Conservation (phyloP, 2,797 vertebrate species). For the Amblyraja radiata region DNA sequence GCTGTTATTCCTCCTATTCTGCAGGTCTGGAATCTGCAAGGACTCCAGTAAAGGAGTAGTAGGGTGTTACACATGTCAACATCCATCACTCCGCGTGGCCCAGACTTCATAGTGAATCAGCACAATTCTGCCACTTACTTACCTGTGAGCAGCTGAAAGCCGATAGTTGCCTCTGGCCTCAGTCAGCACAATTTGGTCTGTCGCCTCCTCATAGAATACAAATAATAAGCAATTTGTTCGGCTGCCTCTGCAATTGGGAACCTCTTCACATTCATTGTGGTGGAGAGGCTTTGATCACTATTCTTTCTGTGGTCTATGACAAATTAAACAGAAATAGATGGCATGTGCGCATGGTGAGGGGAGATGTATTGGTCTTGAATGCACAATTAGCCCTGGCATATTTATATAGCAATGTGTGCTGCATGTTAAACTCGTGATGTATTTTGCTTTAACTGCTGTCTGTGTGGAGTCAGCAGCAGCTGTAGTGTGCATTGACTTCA, state of each 20-base stretch:
- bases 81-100: too few species aligned
- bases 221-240: background rate
- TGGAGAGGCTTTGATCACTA: background rate
- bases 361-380: background rate
- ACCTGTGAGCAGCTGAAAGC: too few species aligned
- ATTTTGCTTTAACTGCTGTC: background rate
- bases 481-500: background rate
- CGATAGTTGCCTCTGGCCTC: too few species aligned
- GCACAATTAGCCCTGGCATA: background rate
- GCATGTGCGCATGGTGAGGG: background rate
- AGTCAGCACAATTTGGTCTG: background rate
- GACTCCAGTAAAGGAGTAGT: too few species aligned
- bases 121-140: too few species aligned
- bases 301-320: background rate
- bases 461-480: background rate
- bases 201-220: background rate
- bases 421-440: background rate
- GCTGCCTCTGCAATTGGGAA: background rate
- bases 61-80: too few species aligned
- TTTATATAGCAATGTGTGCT: background rate
- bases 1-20: too few species aligned
- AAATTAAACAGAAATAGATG: background rate
- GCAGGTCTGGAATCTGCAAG: too few species aligned
- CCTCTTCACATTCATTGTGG: background rate
- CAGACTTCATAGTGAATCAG: too few species aligned